Conservation (phyloP, 2,797 vertebrate genomes). For the Enteromius fasciolatus region DNA sequence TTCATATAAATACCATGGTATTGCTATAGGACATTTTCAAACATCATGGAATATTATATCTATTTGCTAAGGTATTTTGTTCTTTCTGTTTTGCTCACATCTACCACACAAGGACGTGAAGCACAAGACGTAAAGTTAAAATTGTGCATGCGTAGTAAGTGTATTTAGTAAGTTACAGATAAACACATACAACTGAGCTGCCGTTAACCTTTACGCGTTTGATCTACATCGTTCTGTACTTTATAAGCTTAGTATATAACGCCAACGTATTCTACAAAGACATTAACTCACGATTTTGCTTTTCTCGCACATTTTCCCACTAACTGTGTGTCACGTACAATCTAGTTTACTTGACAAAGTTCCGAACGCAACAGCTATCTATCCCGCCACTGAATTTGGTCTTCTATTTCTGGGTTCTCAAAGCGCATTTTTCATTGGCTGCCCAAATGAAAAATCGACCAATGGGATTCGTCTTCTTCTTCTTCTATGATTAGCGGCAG, state of each 20-base stretch:
- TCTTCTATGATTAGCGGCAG: too few relatives aligned
- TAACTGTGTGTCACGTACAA: neutral
- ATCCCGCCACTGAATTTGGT: slow-evolving; percentile 34
- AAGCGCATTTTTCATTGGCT: slow-evolving; percentile 24
- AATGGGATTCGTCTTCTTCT: slow-evolving; percentile 3
- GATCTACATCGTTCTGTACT: neutral
- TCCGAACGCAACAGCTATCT: neutral
- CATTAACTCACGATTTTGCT: slow-evolving; percentile 68
- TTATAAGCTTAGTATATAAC: neutral
- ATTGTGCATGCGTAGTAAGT: neutral
- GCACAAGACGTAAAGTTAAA: neutral
- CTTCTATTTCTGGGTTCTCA: slow-evolving; percentile 18
- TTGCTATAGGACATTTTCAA: neutral
- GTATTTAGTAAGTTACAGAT: neutral
- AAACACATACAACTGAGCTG: neutral
- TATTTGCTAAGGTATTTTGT: neutral
- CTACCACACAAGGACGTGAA: neutral
- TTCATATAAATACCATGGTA: neutral
- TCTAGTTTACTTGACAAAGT: neutral
- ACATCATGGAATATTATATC: too few relatives aligned
- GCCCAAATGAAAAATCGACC: neutral
- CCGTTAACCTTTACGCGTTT: neutral
- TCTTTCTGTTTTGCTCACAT: neutral
- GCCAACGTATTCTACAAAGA: neutral
- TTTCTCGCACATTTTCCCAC: slow-evolving; percentile 72